Evolutionary conservation across 2,797 vertebrate genomes (phyloP).

Genomic region (Neostethus bicornis): DNA sequence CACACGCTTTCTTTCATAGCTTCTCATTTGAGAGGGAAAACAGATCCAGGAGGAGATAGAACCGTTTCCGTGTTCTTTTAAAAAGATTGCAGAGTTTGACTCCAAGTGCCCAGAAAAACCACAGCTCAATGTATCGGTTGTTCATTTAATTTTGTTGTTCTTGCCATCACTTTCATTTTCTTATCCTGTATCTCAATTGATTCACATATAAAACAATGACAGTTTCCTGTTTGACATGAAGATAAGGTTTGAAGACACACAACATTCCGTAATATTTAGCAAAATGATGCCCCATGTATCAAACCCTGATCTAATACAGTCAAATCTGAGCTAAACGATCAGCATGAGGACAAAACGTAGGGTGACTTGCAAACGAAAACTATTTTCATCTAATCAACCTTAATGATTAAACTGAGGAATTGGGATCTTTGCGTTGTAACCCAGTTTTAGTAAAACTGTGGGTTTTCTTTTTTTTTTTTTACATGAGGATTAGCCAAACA

Average conservation of each 20-base stretch:
- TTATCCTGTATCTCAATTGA: not conserved
- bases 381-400: slow-evolving; percentile 48
- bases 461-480: too few species aligned
- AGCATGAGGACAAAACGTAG: slow-evolving; percentile 51
- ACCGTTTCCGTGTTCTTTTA: too few species aligned
- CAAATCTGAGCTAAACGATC: slow-evolving; percentile 62
- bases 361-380: slow-evolving; percentile 49
- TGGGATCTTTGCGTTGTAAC: slow-evolving; percentile 62
- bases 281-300: slow-evolving; percentile 40
- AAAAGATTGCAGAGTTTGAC: too few species aligned
- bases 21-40: too few species aligned
- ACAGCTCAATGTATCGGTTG: not conserved
- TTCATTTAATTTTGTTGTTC: not conserved
- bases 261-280: slow-evolving; percentile 23
- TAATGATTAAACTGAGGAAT: slow-evolving; percentile 63
- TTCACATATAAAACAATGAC: not conserved
- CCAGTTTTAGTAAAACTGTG: slow-evolving; percentile 51
- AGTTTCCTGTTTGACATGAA: not conserved
- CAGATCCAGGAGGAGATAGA: too few species aligned
- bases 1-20: too few species aligned
- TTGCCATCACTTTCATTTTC: not conserved
- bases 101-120: not conserved
- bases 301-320: slow-evolving; percentile 61
- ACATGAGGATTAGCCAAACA: slow-evolving; percentile 57
- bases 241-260: not conserved